Base-by-base conservation (phyloP, 2,113 vertebrate species). In the Otis tarda region DNA sequence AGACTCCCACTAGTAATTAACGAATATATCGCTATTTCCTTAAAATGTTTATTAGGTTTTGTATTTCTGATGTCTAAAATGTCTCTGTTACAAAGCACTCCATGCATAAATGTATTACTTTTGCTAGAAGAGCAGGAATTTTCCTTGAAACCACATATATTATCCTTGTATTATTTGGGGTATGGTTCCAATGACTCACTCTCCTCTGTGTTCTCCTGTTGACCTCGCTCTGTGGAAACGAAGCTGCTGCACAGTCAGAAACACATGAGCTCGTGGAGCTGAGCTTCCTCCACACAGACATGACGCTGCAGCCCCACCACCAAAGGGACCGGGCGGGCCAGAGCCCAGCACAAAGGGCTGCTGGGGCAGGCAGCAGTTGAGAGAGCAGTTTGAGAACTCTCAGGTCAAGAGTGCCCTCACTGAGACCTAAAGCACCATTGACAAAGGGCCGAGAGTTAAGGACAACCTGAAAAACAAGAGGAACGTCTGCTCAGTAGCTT, bases 41-140 rank as follows among this genome's bases (percentile, higher is more conserved):
- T 93, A 37, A 71, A 64, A 79, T 39, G 17, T 81, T 78, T 65
- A 52, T 87, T 75, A 79, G 9, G 27, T 61, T 67, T 97, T 61
- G 9, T 65, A 21, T 78, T 82, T 90, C 70, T 43, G 2, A 2
- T 39, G 25, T 71, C 57, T 83, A 45, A 87, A 83, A 55, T 53
- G 11, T 31, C 60, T 82, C 59, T 83, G 50, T 74, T 84, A 43
- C 80, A 75, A 86, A 56, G 63, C 52, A 31, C 47, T 83, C 9
- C 6, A 3, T 56, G 33, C 10, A 30, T 56, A 56, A 43, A 55
- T 45, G 2, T 41, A 47, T 35, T 15, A 1, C 17, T 89, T 78
- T 25, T 73, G 67, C 25, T 71, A 50, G 28, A 89, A 41, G 21
- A 63, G 45, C 49, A 82, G 45, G 53, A 82, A 71, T 75, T 67